Conservation (phyloP, 2,797 vertebrate genomes). For the Chrosomus eos region DNA sequence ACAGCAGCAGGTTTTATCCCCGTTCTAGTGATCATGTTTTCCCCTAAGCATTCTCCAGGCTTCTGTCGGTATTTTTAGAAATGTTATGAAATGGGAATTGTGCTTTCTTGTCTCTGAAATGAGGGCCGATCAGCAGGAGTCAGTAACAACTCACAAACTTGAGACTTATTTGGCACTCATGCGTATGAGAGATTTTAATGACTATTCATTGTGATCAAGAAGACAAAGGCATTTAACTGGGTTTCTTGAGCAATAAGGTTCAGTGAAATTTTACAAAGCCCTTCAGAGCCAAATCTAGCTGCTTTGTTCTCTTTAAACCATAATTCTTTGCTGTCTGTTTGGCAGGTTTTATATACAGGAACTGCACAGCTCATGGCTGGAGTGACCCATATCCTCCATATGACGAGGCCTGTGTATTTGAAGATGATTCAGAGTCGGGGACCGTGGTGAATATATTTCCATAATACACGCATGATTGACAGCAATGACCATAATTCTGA, state of each 20-base stretch:
- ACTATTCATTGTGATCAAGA: not conserved
- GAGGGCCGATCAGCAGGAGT: not conserved
- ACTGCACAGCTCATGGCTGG: constrained; percentile 82
- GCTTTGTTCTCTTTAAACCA: not conserved
- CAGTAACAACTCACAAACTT: constrained; percentile 1
- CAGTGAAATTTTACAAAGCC: not conserved
- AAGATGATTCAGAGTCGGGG: constrained; percentile 77
- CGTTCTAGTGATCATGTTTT: not conserved
- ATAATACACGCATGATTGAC: constrained; percentile 24
- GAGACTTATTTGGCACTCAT: constrained; percentile 18
- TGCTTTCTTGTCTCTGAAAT: constrained; percentile 6
- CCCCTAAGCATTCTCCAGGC: constrained; percentile 14
- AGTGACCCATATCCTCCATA: constrained; percentile 83
- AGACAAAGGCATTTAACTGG: constrained; percentile 3
- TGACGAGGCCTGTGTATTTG: constrained; percentile 79
- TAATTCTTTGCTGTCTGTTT: not conserved
- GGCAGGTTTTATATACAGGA: constrained; percentile 84
- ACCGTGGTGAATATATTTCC: constrained; percentile 74
- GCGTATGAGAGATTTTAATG: constrained; percentile 12
- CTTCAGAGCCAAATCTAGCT: not conserved
- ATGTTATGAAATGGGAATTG: not conserved
- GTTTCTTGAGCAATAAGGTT: not conserved
- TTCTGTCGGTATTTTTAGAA: constrained; percentile 8
- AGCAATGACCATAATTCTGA: constrained; percentile 10
- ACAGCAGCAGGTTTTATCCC: constrained; percentile 4